Evolutionary conservation across 1,140 invertebrate species (phyloP).

Genomic region (Coptotermes formosanus): DNA sequence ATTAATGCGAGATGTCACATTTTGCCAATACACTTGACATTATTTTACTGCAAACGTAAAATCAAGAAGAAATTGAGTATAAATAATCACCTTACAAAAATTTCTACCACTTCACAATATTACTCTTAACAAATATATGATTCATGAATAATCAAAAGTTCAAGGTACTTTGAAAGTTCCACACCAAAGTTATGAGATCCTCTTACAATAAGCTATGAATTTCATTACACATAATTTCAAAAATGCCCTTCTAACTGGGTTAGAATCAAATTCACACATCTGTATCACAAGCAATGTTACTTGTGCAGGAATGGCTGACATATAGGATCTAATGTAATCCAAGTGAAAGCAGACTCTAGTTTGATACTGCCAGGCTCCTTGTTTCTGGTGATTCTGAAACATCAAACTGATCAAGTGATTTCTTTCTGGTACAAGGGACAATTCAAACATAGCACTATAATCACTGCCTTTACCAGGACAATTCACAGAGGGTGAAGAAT

Average conservation of each 20-base stretch:
- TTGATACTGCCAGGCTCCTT: background rate
- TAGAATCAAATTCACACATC: background rate
- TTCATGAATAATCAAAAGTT: background rate
- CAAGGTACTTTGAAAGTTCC: background rate
- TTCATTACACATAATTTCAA: background rate
- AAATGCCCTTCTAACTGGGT: background rate
- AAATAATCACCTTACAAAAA: background rate
- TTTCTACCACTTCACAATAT: background rate
- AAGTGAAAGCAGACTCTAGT: background rate
- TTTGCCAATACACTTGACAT: background rate
- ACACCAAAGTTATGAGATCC: background rate
- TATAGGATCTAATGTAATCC: background rate
- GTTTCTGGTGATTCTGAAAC: background rate
- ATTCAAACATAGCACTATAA: background rate
- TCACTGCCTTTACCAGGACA: background rate
- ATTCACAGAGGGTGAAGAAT: background rate
- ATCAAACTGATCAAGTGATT: background rate
- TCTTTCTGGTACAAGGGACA: background rate
- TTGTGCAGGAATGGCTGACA: background rate
- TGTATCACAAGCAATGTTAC: background rate
- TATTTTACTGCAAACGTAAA: background rate
- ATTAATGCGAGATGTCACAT: background rate
- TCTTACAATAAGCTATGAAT: background rate
- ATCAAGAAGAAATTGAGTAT: background rate
- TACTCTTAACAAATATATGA: background rate